Evolutionary conservation across 2,113 vertebrate species (phyloP), one percentile per base, ranked within the genome.

Genomic region (Cardinalis cardinalis): DNA sequence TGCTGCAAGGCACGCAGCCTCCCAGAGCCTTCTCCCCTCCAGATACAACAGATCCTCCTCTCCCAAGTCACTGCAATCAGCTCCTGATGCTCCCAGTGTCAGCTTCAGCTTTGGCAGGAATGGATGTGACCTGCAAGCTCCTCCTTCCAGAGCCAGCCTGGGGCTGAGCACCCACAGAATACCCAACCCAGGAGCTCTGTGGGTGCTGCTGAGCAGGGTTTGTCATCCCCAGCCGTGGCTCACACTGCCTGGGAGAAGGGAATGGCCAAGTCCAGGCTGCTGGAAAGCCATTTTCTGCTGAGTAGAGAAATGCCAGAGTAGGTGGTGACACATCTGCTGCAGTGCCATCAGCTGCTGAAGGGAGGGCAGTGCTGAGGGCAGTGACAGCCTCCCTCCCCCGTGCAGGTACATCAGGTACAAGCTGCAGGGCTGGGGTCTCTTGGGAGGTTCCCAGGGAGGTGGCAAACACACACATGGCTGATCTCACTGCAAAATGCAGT

Each of bases 181-280:
- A 29, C 25, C 29, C 85, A 84, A 9, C 8, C 56, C 1, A 0
- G 11, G 41, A 52, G 24, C 36, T 60, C 31, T 0, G 0, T 6
- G 19, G 40, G 46, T 32, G 31, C 89, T 55, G 51, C 10, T 6
- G 18, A 69, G 53, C 1, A 18, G 66, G 6, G 25, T n/a, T 51
- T 44, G 40, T 34, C 7, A 14, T 18, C 18, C 44, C 10, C 2
- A 24, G 21, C 48, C 71, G 29, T 0, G 2, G 3, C 53, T 61
- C 34, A 40, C 14, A 2, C 29, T 44, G 17, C 52, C 52, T 48
- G 48, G 3, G 6, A 66, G 34, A n/a, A 61, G 34, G n/a, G 55
- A 83, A 40, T 2, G 11, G 84, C 44, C 68, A 32, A 41, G 43
- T 10, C 69, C 63, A 72, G 40, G 25, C 46, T 49, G 61, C 51